Evolutionary conservation across 1,140 invertebrate genomes (phyloP), one percentile per base, ranked within the genome.

Genomic region (Zaprionus capensis): DNA sequence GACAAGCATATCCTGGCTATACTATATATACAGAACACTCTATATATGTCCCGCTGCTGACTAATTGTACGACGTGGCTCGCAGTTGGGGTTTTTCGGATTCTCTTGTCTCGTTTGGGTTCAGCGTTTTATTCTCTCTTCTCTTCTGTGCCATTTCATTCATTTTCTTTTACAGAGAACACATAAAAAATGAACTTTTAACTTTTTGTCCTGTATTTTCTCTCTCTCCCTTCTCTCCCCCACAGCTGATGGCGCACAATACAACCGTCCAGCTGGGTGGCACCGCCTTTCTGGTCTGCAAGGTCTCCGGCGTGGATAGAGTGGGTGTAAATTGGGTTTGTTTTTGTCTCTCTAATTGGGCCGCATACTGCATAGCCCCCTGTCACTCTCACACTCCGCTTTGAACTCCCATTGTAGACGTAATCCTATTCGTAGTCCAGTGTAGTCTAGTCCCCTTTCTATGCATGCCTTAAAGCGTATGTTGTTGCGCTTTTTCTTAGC

Each of bases 201-300:
- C 87, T 91, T 91, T 91, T 91, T 86, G 76, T 87, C 78, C 79
- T 82, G 76, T 86, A 26, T 80, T 61, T 70, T 70, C 31, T 56
- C 28, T 71, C 24, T 63, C 44, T 53, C 64, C 26, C 51, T 17
- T 31, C 22, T 79, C 24, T 57, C 28, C 31, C 38, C 49, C 66
- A 64, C 96, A 96, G 93, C 96, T 96, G 84, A 96, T 96, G 70
- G 94, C 95, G 71, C 95, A 94, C 71, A 97, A 97, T 90, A 95
- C 97, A 58, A 97, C 96, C 4, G 96, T 97, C 11, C 97, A 97
- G 86, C 93, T 97, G 20, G 97, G 97, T 17, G 96, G 96, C 59
- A 96, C 96, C 1, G 97, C 97, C 24, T 97, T 97, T 92, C 94
- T 97, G n/a, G 96, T 97, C 92, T 98, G 97, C 92, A 94, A 95